phyloP scores from a whole-genome alignment of 2,113 vertebrate genomes.

The Antechinus stuartii region DNA sequence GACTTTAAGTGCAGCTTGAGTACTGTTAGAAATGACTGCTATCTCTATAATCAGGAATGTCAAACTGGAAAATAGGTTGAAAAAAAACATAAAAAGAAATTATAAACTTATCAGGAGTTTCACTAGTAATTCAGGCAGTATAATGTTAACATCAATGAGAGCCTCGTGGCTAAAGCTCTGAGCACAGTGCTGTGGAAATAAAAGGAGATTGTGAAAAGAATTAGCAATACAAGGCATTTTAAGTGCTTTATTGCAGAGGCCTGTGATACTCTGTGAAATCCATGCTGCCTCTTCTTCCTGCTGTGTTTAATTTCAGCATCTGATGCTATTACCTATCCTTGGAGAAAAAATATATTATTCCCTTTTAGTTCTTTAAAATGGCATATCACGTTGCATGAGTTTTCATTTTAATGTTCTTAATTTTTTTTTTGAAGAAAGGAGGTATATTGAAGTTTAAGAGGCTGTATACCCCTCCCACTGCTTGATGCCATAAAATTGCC shows the following conservation, averaged over 20 bases:
- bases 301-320: conserved; percentile 80
- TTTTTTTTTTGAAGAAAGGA: conserved; percentile 41
- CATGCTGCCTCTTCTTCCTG: conserved; percentile 62
- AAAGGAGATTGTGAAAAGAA: conserved; percentile 72
- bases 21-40: conserved; percentile 56
- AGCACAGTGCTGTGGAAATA: conserved; percentile 60
- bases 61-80: conserved; percentile 54
- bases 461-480: background rate
- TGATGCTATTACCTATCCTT: conserved; percentile 69
- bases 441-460: conserved; percentile 1
- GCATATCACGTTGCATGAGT: conserved; percentile 47
- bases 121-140: conserved; percentile 54
- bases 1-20: conserved; percentile 13
- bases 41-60: conserved; percentile 52
- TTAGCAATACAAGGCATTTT: conserved; percentile 73
- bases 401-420: conserved; percentile 38
- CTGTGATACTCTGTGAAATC: conserved; percentile 73
- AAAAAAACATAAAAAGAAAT: conserved; percentile 58
- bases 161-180: conserved; percentile 47
- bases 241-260: conserved; percentile 67
- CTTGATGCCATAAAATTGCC: background rate
- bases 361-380: conserved; percentile 68
- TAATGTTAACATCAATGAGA: conserved; percentile 41
- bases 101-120: conserved; percentile 66
- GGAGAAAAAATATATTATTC: conserved; percentile 63